phyloP scores from a whole-genome alignment of 2,113 vertebrate genomes.

The Hipposideros armiger region DNA sequence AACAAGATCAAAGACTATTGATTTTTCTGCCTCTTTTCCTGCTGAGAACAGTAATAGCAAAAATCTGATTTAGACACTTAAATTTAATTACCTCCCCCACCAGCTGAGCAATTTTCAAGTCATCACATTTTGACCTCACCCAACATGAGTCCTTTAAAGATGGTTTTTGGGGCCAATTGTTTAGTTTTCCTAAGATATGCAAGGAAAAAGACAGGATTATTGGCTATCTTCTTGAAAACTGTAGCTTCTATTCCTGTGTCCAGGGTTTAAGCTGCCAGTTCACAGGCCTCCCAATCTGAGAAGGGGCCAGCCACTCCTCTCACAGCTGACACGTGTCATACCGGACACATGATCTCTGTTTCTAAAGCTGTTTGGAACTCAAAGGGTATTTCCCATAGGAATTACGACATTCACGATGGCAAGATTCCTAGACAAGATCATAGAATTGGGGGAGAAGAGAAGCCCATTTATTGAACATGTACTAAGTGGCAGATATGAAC shows the following conservation, averaged over 20 bases:
- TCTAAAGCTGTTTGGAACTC: conserved; percentile 41
- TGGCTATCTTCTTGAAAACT: conserved; percentile 12
- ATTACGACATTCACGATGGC: conserved; percentile 24
- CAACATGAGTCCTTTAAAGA: conserved; percentile 52
- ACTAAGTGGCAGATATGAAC: not conserved
- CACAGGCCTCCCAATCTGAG: not conserved
- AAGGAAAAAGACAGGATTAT: conserved; percentile 24
- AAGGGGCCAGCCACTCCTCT: not conserved
- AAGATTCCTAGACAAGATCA: conserved; percentile 48
- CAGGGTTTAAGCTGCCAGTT: not conserved
- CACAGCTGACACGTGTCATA: not conserved
- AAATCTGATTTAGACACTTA: conserved; percentile 77
- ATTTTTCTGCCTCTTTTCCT: conserved; percentile 72
- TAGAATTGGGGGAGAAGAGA: conserved; percentile 33
- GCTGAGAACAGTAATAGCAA: conserved; percentile 66
- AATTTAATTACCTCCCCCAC: conserved; percentile 70
- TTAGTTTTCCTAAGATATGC: conserved; percentile 62
- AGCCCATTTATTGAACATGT: conserved; percentile 16
- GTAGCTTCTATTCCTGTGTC: not conserved
- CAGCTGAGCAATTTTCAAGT: conserved; percentile 74
- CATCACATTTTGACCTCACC: conserved; percentile 65
- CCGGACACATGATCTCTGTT: not conserved
- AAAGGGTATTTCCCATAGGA: conserved; percentile 25
- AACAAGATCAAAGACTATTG: conserved; percentile 64
- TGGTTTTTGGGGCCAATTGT: conserved; percentile 52